Percentiles rank a stretch among this genome's conserved stretches.
phyloP scores from a whole-genome alignment of 2,888 invertebrate genomes.

The Pseudococcus viburni region DNA sequence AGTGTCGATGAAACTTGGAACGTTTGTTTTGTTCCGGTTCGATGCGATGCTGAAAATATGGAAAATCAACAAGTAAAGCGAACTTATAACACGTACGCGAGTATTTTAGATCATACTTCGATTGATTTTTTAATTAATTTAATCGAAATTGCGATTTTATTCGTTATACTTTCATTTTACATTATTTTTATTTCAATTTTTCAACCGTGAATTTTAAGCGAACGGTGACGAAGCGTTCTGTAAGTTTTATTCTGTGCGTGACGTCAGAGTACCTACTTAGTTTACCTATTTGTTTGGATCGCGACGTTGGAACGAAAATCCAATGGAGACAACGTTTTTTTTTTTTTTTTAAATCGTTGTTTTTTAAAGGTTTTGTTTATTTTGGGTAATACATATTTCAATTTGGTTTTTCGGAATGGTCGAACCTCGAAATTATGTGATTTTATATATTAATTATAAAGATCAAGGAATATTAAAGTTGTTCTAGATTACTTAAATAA shows the following conservation, averaged over 20 bases:
- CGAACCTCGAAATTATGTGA: too few relatives aligned
- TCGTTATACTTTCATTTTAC: not conserved
- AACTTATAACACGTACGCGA: not conserved
- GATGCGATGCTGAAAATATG: slow-evolving; percentile 32
- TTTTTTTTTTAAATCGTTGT: not conserved
- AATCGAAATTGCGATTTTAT: not conserved
- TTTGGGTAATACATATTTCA: too few relatives aligned
- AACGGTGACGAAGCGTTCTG: not conserved
- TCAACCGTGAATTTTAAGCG: slow-evolving; percentile 7
- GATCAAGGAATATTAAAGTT: too few relatives aligned
- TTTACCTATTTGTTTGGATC: not conserved
- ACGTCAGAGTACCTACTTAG: not conserved
- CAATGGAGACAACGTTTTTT: not conserved
- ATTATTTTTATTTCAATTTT: slow-evolving; percentile 26
- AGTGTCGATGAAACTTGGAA: slow-evolving; percentile 57
- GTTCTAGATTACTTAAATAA: too few relatives aligned
- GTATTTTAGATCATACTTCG: slow-evolving; percentile 1
- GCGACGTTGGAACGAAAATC: not conserved
- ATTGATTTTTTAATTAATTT: not conserved
- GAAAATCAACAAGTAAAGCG: slow-evolving; percentile 38
- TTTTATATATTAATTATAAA: too few relatives aligned
- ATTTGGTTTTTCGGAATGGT: too few relatives aligned
- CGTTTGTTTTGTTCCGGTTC: slow-evolving; percentile 51
- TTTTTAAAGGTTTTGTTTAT: too few relatives aligned
- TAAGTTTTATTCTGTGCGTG: not conserved